Evolutionary conservation across 2,888 invertebrate species (phyloP), one percentile per base, ranked within the genome.

Genomic region (Lacanobia oleracea): DNA sequence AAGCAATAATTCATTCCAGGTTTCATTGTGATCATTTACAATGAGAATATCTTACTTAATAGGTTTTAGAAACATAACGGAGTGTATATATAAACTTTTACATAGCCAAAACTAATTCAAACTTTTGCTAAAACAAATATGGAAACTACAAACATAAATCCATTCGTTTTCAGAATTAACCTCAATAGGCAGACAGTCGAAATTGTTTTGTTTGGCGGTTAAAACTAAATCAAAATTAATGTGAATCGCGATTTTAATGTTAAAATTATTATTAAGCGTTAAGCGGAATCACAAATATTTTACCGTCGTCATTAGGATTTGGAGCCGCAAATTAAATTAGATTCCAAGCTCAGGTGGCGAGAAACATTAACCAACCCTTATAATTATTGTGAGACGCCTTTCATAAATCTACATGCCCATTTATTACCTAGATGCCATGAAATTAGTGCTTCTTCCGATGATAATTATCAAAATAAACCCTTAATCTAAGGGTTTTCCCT

Each of bases 281-380:
- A 50, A 53, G n/a, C 33, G n/a, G 56, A 72, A 57, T 56, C 21
- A 33, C 53, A 64, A 79, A 65, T 75, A 67, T 68, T 75, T 75
- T 57, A 70, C 61, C 21, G 48, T 33, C 62, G 18, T 54, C 27
- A 72, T 72, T 62, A 75, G 45, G 53, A 68, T 66, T 78, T 68
- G 12, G 56, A 50, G 67, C 21, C 51, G 43, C 50, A 60, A 75
- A 81, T 79, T 72, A 45, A 69, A 69, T 75, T 75, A 62, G n/a
- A 61, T 53, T 75, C 23, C 59, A 14, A 14, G 77, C 77, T 68
- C 73, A 68, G 68, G 57, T 73, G 77, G n/a, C 50, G 33, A 23
- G 18, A 57, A 43, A 23, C 72, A 59, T 60, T 63, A 43, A 43
- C 48, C 27, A 59, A 67, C 60, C 56, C 43, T 53, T 54, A 54